Percentiles rank a stretch among this genome's conserved stretches.
These are phyloP conservation scores for Augochlora pura DNA, from an alignment of 1,140 invertebrate genomes.

Conservation along the genomic window DNA sequence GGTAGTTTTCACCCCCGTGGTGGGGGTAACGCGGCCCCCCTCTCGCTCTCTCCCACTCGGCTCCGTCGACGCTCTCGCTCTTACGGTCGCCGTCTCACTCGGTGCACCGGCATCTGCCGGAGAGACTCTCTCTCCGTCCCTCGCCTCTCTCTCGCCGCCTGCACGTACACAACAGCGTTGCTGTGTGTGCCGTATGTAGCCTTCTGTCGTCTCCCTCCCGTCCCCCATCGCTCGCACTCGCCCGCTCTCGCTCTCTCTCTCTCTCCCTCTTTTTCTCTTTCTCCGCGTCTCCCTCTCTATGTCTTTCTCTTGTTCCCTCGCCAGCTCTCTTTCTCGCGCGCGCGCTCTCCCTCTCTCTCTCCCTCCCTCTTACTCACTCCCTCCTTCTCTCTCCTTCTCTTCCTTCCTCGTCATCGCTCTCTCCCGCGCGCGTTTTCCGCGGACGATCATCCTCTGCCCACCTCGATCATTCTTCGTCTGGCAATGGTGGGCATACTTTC, in stretches of 20 bases:
- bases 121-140: conserved; percentile 13
- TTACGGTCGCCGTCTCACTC: neutral
- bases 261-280: neutral
- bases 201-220: conserved; percentile 20
- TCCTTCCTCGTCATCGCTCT: neutral
- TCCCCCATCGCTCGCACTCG: neutral
- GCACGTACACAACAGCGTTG: conserved; percentile 22
- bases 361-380: conserved; percentile 3
- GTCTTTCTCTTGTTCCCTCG: conserved; percentile 12
- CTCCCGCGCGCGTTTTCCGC: conserved; percentile 9
- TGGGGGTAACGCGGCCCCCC: conserved; percentile 67
- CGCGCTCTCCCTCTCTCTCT: neutral
- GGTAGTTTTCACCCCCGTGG: conserved; percentile 78
- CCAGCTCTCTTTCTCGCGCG: neutral
- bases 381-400: too few relatives aligned
- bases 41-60: conserved; percentile 14
- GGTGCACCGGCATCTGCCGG: neutral
- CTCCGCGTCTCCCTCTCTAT: neutral
- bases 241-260: neutral
- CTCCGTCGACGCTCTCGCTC: neutral
- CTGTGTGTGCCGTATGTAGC: conserved; percentile 18
- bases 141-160: conserved; percentile 22
- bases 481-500: neutral
- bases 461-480: conserved; percentile 22
- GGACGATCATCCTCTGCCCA: conserved; percentile 3